These are phyloP conservation scores for Caradrina clavipalpis DNA, from an alignment of 2,888 invertebrate species.

Conservation along the genomic window DNA sequence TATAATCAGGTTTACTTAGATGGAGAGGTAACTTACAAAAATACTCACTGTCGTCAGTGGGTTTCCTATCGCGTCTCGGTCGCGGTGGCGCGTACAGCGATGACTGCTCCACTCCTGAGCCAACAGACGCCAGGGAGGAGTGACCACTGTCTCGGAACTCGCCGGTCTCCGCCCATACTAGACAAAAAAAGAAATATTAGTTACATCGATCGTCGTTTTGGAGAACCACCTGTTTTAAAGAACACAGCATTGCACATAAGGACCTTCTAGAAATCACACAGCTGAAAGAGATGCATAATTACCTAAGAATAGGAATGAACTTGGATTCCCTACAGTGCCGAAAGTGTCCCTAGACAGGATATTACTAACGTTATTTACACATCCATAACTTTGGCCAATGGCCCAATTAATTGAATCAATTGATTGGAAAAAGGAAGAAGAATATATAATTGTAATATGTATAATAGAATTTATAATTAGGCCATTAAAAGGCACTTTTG, in stretches of 20 bases:
- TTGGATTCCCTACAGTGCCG: no score
- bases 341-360: no score
- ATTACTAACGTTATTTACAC: no score
- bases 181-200: slow-evolving; percentile 73
- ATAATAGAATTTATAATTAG: no score
- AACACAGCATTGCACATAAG: background rate
- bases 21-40: slow-evolving; percentile 48
- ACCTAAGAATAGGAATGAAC: background rate
- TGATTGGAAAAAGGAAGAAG: no score
- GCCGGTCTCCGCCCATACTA: slow-evolving; percentile 97
- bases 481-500: no score
- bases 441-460: no score
- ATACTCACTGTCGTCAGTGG: slow-evolving; percentile 92
- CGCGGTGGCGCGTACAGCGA: slow-evolving; percentile 94
- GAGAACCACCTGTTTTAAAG: background rate
- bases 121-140: slow-evolving; percentile 92
- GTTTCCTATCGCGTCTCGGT: slow-evolving; percentile 93
- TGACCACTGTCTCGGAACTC: slow-evolving; percentile 96
- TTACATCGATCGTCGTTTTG: background rate
- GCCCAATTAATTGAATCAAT: no score
- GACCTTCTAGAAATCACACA: no score
- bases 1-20: slow-evolving; percentile 17
- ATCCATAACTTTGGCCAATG: no score
- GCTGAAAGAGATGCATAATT: background rate
- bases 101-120: slow-evolving; percentile 92